Evolutionary conservation across 2,888 invertebrate genomes (phyloP).

Genomic region (Rhodophaea formosa): DNA sequence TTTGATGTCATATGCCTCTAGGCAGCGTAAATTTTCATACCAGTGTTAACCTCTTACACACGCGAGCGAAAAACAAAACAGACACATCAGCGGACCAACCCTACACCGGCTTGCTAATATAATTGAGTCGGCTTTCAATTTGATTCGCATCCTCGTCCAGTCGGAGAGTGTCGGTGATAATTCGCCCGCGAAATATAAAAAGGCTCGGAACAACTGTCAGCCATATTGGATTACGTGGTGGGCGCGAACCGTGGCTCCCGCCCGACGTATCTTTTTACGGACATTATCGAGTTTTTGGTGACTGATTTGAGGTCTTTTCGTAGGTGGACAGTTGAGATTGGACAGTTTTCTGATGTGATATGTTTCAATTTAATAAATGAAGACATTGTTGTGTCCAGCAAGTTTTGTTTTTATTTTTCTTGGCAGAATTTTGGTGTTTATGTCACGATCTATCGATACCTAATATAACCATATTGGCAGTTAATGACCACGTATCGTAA

Average conservation of each 20-base stretch:
- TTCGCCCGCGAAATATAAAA: slow-evolving; percentile 80
- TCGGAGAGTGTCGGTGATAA: slow-evolving; percentile 77
- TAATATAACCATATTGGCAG: too few relatives aligned
- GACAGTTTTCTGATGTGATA: background rate
- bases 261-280: slow-evolving; percentile 23
- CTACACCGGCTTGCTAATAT: slow-evolving; percentile 66
- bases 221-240: slow-evolving; percentile 73
- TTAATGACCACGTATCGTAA: too few relatives aligned
- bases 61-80: too few relatives aligned
- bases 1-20: too few relatives aligned
- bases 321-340: background rate
- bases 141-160: slow-evolving; percentile 75
- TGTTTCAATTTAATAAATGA: too few relatives aligned
- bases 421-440: too few relatives aligned
- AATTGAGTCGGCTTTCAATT: slow-evolving; percentile 81
- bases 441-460: too few relatives aligned
- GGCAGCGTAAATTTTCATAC: too few relatives aligned
- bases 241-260: slow-evolving; percentile 17
- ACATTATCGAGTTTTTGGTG: slow-evolving; percentile 25
- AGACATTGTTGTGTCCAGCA: too few relatives aligned
- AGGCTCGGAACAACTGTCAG: slow-evolving; percentile 67
- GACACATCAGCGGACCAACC: slow-evolving; percentile 43
- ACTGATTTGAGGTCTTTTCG: slow-evolving; percentile 19
- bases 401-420: too few relatives aligned
- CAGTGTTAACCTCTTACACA: too few relatives aligned